phyloP scores from a whole-genome alignment of 2,888 invertebrate genomes.

The Serrognathus titanus region DNA sequence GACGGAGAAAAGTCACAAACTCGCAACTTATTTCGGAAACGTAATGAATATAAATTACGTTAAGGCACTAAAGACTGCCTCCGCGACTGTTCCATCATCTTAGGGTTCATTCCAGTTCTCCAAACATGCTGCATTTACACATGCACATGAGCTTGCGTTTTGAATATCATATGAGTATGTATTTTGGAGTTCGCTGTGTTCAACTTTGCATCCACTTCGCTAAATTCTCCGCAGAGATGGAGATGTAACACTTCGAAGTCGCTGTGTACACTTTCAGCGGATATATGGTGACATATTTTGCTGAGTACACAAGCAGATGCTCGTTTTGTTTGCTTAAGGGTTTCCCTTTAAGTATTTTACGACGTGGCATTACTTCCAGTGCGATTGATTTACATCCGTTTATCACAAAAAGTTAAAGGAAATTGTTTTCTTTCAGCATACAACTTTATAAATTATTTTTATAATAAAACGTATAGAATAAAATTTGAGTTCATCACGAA shows the following conservation, averaged over 20 bases:
- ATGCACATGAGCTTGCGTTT: slow-evolving; percentile 9
- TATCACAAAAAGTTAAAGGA: no score
- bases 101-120: neutral
- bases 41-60: slow-evolving; percentile 1
- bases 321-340: neutral
- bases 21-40: neutral
- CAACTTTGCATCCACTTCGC: slow-evolving; percentile 23
- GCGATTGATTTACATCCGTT: no score
- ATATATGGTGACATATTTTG: slow-evolving; percentile 13
- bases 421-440: no score
- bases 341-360: neutral
- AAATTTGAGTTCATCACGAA: no score
- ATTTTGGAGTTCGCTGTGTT: slow-evolving; percentile 2
- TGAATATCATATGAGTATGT: slow-evolving; percentile 14
- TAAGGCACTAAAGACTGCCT: neutral
- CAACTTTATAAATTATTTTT: no score
- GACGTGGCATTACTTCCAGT: neutral
- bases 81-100: neutral
- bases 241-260: slow-evolving; percentile 25
- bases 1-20: neutral
- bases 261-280: slow-evolving; percentile 12
- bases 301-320: neutral
- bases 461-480: no score
- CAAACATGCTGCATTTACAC: slow-evolving; percentile 5
- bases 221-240: slow-evolving; percentile 27